These are phyloP conservation scores for Charina bottae DNA, from an alignment of 2,113 vertebrate genomes.

Conservation along the genomic window DNA sequence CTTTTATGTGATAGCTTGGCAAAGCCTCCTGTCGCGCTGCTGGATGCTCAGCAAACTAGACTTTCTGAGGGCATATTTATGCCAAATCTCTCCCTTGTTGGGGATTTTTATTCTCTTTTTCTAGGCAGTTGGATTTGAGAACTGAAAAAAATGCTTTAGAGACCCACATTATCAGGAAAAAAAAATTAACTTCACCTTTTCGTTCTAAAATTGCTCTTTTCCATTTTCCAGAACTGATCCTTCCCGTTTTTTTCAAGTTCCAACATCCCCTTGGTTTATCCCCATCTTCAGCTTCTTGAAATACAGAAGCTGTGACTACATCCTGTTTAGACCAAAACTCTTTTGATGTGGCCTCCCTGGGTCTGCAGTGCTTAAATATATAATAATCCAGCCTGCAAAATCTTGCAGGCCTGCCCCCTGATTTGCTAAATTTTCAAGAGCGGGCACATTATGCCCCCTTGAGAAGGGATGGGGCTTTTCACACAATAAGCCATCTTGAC, in stretches of 20 bases:
- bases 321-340: too few relatives aligned
- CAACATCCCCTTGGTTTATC: neutral
- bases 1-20: neutral
- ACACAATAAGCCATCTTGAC: too few relatives aligned
- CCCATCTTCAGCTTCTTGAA: neutral
- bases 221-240: neutral
- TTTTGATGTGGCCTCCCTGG: neutral
- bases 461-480: neutral
- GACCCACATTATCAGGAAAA: neutral
- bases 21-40: neutral
- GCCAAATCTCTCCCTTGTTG: constrained; percentile 13
- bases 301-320: too few relatives aligned
- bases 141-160: neutral
- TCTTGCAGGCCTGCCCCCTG: neutral
- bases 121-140: constrained; percentile 33
- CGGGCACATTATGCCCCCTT: neutral
- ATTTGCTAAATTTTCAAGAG: neutral
- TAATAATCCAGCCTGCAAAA: neutral
- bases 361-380: neutral
- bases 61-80: neutral
- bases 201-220: neutral
- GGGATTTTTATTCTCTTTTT: constrained; percentile 43
- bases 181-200: neutral
- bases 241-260: neutral
- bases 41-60: neutral